Base-by-base conservation (phyloP, 2,888 invertebrate species). In the Nebria brevicollis region DNA sequence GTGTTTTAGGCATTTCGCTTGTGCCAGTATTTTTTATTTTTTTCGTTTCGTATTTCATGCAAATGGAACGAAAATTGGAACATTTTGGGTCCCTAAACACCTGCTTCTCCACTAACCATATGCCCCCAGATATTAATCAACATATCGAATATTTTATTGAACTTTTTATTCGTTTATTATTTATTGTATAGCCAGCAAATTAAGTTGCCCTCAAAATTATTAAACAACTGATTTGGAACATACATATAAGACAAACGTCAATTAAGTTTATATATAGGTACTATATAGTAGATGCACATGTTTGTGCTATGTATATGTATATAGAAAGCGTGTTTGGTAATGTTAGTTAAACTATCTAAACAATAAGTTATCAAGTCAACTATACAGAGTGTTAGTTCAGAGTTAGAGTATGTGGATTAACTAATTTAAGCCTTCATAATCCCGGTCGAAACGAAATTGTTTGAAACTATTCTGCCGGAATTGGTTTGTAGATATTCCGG, bases 371-470 rank as follows among this genome's bases (percentile, higher is more conserved):
- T 54, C 11, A 8, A 54, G 54, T 54, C 11, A 54, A 54, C 11
- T 54, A 54, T 54, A 54, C 7, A 54, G 54, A 54, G 54, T 54
- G 54, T 54, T 54, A 54, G 54, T 54, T 8, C 2, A 54, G 7
- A 54, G 54, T 54, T 54, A 2, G 54, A 54, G 54, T 54, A 54
- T 54, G 11, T 54, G 54, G 54, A 54, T 54, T 11, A 54, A 54
- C 54, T 54, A 54, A 54, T 54, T 54, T 54, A 54, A 54, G 4
- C 54, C 54, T 54, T 54, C 54, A 11, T 54, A 54, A 54, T 54
- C 54, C 54, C 54, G 54, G 54, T 54, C 54, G 54, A 54, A 54
- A 54, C 54, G 54, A 54, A 54, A 54, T 54, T 54, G 54, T 54
- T 54, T 54, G 11, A 54, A 54, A 54, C 54, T 54, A 54, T 54